phyloP scores from a whole-genome alignment of 1,140 invertebrate species.

The Aphaenogaster ashmeadi region DNA sequence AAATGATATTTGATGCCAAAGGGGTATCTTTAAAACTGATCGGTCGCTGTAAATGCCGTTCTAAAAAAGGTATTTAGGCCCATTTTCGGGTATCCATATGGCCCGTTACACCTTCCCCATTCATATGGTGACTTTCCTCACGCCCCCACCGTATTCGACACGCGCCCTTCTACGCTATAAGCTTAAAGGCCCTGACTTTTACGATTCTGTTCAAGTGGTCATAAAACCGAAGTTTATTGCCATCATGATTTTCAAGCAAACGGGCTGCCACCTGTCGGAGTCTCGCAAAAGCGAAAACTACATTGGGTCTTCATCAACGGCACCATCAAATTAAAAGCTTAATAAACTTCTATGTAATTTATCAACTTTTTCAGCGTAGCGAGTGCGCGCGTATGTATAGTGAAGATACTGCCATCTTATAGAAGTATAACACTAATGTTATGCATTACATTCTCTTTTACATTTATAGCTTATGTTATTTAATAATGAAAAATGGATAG shows the following conservation, averaged over 20 bases:
- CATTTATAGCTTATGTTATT: background rate
- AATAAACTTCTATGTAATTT: slow-evolving; percentile 31
- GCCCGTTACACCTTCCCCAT: slow-evolving; percentile 60
- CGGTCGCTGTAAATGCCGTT: slow-evolving; percentile 82
- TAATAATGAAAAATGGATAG: slow-evolving; percentile 2
- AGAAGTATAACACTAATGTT: background rate
- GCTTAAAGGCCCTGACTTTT: slow-evolving; percentile 87
- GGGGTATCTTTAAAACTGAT: slow-evolving; percentile 72
- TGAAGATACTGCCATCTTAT: background rate
- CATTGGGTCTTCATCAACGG: slow-evolving; percentile 72
- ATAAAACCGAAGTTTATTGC: slow-evolving; percentile 87
- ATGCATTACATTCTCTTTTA: background rate
- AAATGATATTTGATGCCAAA: background rate
- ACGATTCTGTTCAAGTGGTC: slow-evolving; percentile 88
- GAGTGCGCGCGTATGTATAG: background rate
- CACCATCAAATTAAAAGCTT: slow-evolving; percentile 61
- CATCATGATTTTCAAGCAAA: slow-evolving; percentile 88
- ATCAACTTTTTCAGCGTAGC: background rate
- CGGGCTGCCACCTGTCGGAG: slow-evolving; percentile 87
- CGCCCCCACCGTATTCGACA: slow-evolving; percentile 86
- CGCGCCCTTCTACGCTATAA: slow-evolving; percentile 85
- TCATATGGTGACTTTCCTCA: slow-evolving; percentile 80
- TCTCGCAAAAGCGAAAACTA: slow-evolving; percentile 83
- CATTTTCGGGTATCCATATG: slow-evolving; percentile 82
- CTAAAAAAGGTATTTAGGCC: slow-evolving; percentile 86